Evolutionary conservation across 2,113 vertebrate species (phyloP).

Genomic region (Pipa parva): DNA sequence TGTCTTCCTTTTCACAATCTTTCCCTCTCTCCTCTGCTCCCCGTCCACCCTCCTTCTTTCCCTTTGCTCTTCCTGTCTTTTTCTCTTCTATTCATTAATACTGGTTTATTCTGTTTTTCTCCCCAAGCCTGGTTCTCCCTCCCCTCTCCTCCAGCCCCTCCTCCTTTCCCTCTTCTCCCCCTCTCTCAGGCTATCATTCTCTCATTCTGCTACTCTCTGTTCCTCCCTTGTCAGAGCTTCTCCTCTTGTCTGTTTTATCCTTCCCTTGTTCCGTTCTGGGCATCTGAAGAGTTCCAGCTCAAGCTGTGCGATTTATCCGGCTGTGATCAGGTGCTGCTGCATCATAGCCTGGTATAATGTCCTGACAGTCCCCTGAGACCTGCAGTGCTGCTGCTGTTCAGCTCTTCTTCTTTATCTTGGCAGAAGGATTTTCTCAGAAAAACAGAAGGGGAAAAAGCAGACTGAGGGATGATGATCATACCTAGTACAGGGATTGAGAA

Average conservation of each 20-base stretch:
- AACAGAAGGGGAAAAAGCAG: neutral
- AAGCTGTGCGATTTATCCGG: conserved; percentile 3
- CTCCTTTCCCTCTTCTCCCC: neutral
- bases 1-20: neutral
- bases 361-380: neutral
- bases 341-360: neutral
- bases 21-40: neutral
- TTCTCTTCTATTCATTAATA: conserved; percentile 8
- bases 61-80: neutral
- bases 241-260: neutral
- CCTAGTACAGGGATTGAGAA: neutral
- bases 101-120: conserved; percentile 5
- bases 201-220: neutral
- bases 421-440: conserved; percentile 1
- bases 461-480: neutral
- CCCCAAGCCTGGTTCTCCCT: neutral
- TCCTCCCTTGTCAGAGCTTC: neutral
- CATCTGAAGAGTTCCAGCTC: neutral
- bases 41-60: neutral
- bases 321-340: conserved; percentile 13
- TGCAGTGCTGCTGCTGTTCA: neutral
- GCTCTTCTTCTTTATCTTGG: neutral
- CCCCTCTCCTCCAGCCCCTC: conserved; percentile 1
- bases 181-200: neutral
- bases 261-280: neutral